phyloP scores from a whole-genome alignment of 1,140 invertebrate species.

The Steinernema feltiae region DNA sequence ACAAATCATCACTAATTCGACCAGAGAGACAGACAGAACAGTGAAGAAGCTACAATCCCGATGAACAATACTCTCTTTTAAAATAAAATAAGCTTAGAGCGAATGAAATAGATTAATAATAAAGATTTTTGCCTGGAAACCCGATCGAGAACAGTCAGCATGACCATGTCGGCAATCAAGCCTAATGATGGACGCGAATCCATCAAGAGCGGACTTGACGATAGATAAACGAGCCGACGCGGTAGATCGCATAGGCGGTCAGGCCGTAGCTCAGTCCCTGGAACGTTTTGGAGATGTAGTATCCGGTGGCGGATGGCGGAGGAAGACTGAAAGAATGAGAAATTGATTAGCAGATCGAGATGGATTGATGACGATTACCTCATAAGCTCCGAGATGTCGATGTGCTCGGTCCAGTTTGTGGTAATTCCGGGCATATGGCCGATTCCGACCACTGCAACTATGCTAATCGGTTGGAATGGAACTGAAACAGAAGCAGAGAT shows the following conservation, averaged over 20 bases:
- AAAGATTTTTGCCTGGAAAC: not conserved
- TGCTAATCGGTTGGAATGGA: slow-evolving; percentile 37
- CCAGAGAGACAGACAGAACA: no score
- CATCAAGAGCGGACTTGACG: not conserved
- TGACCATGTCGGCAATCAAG: not conserved
- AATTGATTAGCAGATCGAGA: not conserved
- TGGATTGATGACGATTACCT: slow-evolving; percentile 22
- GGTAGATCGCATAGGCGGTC: slow-evolving; percentile 25
- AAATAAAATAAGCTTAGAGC: not conserved
- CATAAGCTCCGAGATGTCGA: slow-evolving; percentile 42
- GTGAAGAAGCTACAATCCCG: not conserved
- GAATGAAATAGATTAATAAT: no score
- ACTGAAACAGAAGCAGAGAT: no score
- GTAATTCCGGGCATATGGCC: slow-evolving; percentile 52
- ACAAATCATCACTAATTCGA: no score
- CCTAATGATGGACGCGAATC: not conserved
- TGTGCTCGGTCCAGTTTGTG: slow-evolving; percentile 41
- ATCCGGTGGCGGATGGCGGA: slow-evolving; percentile 19
- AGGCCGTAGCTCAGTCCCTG: slow-evolving; percentile 14
- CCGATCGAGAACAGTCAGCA: not conserved
- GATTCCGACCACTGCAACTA: slow-evolving; percentile 56
- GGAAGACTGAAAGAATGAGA: slow-evolving; percentile 38
- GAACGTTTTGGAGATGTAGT: slow-evolving; percentile 18
- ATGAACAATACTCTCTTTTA: not conserved
- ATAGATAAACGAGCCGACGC: slow-evolving; percentile 27